A percentile compares a stretch with the other conserved stretches of the same genome.
These are phyloP conservation scores for Acipenser oxyrinchus DNA, from an alignment of 2,797 vertebrate species.

Conservation along the genomic window DNA sequence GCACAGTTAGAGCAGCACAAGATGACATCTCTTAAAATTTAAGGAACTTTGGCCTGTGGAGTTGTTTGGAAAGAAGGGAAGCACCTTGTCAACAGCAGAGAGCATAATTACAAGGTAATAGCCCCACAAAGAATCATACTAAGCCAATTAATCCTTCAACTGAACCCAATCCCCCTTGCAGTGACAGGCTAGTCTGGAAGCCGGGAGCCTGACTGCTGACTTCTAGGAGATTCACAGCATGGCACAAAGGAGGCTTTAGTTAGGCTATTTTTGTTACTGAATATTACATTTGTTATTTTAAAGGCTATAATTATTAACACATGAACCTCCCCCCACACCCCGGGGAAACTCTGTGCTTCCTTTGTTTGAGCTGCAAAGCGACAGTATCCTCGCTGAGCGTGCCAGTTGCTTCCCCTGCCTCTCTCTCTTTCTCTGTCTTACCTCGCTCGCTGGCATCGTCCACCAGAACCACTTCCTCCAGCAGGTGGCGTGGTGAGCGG, in stretches of 20 bases:
- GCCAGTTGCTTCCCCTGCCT: neutral
- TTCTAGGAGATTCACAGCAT: too few species aligned
- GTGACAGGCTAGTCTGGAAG: too few species aligned
- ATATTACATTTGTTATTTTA: too few species aligned
- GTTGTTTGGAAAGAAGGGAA: neutral
- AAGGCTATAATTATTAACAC: too few species aligned
- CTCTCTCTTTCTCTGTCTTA: conserved; percentile 32
- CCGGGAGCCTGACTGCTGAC: too few species aligned
- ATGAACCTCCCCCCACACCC: too few species aligned
- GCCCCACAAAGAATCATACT: neutral
- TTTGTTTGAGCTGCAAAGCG: neutral
- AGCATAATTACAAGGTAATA: conserved; percentile 7
- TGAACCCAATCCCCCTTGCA: neutral
- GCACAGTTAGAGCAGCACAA: too few species aligned
- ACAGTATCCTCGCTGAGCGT: neutral
- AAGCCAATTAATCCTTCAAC: conserved; percentile 7
- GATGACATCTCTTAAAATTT: too few species aligned
- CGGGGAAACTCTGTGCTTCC: neutral
- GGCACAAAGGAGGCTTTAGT: too few species aligned
- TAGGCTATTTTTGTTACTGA: too few species aligned
- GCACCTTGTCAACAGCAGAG: neutral
- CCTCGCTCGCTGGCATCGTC: conserved; percentile 97
- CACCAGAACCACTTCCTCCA: conserved; percentile 92
- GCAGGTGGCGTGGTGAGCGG: conserved; percentile 82
- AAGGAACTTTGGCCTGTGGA: too few species aligned